These are phyloP conservation scores for Punctoribates punctum DNA, from an alignment of 2,888 invertebrate species.

Conservation along the genomic window DNA sequence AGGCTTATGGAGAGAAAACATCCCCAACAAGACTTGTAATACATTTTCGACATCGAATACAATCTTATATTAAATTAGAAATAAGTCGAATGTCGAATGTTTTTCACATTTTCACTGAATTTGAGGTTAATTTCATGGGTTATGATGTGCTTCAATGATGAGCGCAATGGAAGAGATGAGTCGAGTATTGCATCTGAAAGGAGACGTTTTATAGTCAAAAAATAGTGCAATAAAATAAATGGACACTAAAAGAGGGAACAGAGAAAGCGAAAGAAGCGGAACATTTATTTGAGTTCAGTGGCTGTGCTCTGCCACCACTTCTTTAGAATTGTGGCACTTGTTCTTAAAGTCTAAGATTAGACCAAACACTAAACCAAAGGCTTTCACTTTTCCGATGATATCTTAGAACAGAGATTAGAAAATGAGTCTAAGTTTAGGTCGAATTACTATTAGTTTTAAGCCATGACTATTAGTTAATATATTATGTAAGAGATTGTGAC, in stretches of 20 bases:
- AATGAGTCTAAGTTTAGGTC: conserved; percentile 5
- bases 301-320: background rate
- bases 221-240: conserved; percentile 22
- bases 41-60: conserved; percentile 1
- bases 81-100: background rate
- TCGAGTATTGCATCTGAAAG: conserved; percentile 6
- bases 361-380: background rate
- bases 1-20: background rate
- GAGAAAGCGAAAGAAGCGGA: background rate
- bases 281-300: background rate
- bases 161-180: background rate
- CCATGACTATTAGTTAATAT: background rate
- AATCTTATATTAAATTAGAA: no score
- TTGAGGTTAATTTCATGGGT: background rate
- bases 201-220: background rate
- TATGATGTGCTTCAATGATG: background rate
- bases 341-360: background rate
- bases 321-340: background rate
- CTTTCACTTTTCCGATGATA: background rate
- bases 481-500: conserved; percentile 14
- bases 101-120: background rate
- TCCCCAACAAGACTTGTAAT: background rate
- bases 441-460: conserved; percentile 13
- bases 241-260: conserved; percentile 8
- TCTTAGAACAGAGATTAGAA: conserved; percentile 10